Base-by-base conservation (phyloP, 2,888 invertebrate genomes). In the Eurytoma californica region DNA sequence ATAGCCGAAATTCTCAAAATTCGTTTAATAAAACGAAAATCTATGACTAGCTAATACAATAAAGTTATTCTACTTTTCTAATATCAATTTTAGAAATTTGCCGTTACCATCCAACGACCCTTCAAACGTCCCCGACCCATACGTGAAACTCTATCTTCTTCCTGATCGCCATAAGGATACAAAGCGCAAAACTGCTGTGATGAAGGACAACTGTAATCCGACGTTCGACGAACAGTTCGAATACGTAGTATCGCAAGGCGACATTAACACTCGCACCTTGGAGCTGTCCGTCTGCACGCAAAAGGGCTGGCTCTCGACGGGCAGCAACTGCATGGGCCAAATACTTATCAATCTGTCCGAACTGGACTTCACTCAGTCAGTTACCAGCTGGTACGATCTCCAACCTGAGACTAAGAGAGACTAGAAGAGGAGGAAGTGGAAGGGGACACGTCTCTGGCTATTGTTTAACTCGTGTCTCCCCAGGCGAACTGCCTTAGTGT, bases 141-240 rank as follows among this genome's bases (percentile, higher is more conserved):
- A 97, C 88, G 97, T 97, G 0, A 97, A 97, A 89, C 89, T 97
- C 47, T 97, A 97, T 89, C 91, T 97, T 82, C 91, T 97, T 80
- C 97, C 97, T 0, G 96, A 96, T 75, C 93, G 96, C 75, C 93
- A 95, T 66, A 96, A 96, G 90, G 96, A 97, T 83, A 94, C 95
- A 0, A 97, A 97, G 90, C 93, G 97, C 63, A 97, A 97, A 91
- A 97, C 97, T 16, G 93, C 92, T 84, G 95, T 95, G 16, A 91
- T 95, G 81, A 97, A 97, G 88, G 97, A 98, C 90, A 97, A 94
- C 87, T 97, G 97, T 87, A 96, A 96, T 92, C 97, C 98, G 0
- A 93, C 95, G 39, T 98, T 95, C 89, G 97, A 98, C 90, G 96
- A 97, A 88, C 95, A 95, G 84, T 97, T 97, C 88, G 97, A 98